Evolutionary conservation across 2,888 invertebrate genomes (phyloP).

Genomic region (Subacronicta megacephala): DNA sequence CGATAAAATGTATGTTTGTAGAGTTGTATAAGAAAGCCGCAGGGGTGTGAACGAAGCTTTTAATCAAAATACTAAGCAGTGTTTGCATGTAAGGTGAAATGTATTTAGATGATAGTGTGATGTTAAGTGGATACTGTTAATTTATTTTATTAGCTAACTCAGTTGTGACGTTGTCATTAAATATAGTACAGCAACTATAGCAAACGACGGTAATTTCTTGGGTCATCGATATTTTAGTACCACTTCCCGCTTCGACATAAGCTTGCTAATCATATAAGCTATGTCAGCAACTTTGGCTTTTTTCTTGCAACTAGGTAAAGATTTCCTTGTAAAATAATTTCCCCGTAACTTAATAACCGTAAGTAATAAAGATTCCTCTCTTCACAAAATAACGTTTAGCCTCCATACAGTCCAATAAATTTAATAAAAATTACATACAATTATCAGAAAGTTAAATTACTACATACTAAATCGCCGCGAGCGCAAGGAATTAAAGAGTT

Average conservation of each 20-base stretch:
- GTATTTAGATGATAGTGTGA: conserved; percentile 24
- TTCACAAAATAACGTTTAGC: conserved; percentile 22
- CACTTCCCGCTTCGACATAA: too few species aligned
- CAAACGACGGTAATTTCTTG: too few species aligned
- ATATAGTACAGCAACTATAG: too few species aligned
- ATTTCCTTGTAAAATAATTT: too few species aligned
- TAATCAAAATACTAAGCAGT: conserved; percentile 49
- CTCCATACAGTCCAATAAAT: conserved; percentile 42
- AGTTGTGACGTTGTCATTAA: conserved; percentile 29
- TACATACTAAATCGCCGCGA: conserved; percentile 55
- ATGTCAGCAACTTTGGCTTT: too few species aligned
- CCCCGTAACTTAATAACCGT: neutral
- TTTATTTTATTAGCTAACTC: conserved; percentile 30
- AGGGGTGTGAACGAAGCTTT: conserved; percentile 49
- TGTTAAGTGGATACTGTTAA: conserved; percentile 33
- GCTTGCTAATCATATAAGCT: too few species aligned
- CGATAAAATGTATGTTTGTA: conserved; percentile 26
- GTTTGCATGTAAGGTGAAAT: conserved; percentile 27
- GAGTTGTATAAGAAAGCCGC: conserved; percentile 45
- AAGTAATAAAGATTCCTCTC: neutral
- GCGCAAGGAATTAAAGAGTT: conserved; percentile 60
- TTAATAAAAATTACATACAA: conserved; percentile 52
- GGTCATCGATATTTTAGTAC: too few species aligned
- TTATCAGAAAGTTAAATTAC: conserved; percentile 62
- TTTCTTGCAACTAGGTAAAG: too few species aligned